Conservation (phyloP, 2,888 invertebrate genomes). For the Rosalia funebris region DNA sequence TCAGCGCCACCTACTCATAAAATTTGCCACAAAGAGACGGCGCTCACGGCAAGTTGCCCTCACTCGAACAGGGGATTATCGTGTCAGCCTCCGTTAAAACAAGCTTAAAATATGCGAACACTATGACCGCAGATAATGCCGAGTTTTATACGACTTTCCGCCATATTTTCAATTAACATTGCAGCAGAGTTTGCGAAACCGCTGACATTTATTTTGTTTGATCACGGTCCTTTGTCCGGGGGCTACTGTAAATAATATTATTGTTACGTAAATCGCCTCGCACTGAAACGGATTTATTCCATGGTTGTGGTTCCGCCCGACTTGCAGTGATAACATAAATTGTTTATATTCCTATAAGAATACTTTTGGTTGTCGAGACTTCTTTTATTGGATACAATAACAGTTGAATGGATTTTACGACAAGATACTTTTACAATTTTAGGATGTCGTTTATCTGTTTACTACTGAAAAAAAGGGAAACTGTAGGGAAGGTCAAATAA, state of each 20-base stretch:
- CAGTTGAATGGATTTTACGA: too few relatives aligned
- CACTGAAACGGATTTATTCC: not conserved
- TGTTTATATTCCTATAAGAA: too few relatives aligned
- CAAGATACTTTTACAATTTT: too few relatives aligned
- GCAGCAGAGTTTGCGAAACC: constrained; percentile 17
- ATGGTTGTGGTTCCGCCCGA: too few relatives aligned
- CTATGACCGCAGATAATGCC: constrained; percentile 23
- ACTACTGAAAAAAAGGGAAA: too few relatives aligned
- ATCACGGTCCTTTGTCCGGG: constrained; percentile 1
- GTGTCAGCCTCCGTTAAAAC: constrained; percentile 18
- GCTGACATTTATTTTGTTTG: constrained; percentile 16
- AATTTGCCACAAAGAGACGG: not conserved
- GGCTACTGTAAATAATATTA: constrained; percentile 8
- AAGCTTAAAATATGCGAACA: constrained; percentile 18
- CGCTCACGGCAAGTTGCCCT: not conserved
- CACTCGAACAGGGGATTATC: constrained; percentile 9
- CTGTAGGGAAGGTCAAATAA: too few relatives aligned
- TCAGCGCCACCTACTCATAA: not conserved
- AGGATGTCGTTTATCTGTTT: too few relatives aligned
- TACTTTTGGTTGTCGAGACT: too few relatives aligned
- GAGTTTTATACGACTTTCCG: constrained; percentile 10
- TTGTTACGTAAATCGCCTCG: constrained; percentile 5
- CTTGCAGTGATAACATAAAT: too few relatives aligned
- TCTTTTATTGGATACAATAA: too few relatives aligned
- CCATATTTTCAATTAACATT: constrained; percentile 27